These are phyloP conservation scores for Smittia aterrima DNA, from an alignment of 2,888 invertebrate species.

Conservation along the genomic window DNA sequence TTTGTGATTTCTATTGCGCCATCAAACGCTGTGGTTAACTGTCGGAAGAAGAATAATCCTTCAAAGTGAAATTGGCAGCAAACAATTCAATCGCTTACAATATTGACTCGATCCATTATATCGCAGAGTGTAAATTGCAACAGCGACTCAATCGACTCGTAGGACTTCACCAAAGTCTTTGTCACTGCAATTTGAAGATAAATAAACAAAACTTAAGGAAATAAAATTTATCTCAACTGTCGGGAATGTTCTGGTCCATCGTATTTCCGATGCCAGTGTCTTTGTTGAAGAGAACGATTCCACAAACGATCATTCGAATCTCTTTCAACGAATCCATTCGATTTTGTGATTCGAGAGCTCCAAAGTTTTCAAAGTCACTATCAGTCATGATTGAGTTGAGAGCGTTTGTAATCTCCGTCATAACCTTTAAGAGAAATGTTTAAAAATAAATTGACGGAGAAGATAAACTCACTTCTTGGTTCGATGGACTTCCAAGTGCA, in stretches of 20 bases:
- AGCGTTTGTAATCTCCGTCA: slow-evolving; percentile 68
- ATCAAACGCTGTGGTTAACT: slow-evolving; percentile 37
- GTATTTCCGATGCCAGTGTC: slow-evolving; percentile 60
- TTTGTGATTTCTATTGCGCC: slow-evolving; percentile 17
- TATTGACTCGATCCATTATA: slow-evolving; percentile 40
- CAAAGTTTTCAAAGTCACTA: slow-evolving; percentile 69
- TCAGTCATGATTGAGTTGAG: slow-evolving; percentile 75
- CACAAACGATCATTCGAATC: slow-evolving; percentile 70
- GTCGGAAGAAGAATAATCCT: not conserved
- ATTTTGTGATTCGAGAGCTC: slow-evolving; percentile 59
- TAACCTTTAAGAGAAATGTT: slow-evolving; percentile 53
- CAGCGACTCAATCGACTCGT: slow-evolving; percentile 28
- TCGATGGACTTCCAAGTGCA: slow-evolving; percentile 69
- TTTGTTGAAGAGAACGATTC: slow-evolving; percentile 78
- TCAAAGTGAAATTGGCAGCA: not conserved
- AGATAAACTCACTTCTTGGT: slow-evolving; percentile 51
- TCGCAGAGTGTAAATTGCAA: slow-evolving; percentile 40
- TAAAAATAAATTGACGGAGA: not conserved
- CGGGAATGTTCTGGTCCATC: slow-evolving; percentile 69
- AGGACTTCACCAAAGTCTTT: slow-evolving; percentile 33
- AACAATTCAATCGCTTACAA: not conserved
- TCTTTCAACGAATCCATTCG: slow-evolving; percentile 66
- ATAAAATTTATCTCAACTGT: slow-evolving; percentile 55
- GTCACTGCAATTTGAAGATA: slow-evolving; percentile 23
- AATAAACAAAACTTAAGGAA: not conserved